Conservation (phyloP, 2,113 vertebrate genomes). For the Aramus guarauna region DNA sequence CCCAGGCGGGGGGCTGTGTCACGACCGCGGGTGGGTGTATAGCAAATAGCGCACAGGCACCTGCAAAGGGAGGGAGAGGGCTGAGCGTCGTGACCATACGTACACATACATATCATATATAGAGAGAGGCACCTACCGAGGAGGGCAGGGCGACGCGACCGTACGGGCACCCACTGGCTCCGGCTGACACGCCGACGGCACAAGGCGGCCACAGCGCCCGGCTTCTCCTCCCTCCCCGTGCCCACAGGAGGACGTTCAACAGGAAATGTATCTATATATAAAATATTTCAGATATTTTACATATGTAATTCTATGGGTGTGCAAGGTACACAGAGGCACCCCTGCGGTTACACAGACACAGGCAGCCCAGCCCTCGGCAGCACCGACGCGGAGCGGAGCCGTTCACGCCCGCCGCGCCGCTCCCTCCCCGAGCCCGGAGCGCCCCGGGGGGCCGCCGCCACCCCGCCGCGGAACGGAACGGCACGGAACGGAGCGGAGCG, state of each 20-base stretch:
- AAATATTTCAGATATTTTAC: accelerated
- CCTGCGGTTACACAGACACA: neutral
- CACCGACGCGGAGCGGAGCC: neutral
- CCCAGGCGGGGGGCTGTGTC: neutral
- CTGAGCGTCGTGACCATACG: accelerated
- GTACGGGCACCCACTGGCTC: neutral
- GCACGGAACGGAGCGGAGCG: neutral
- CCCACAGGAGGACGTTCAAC: neutral
- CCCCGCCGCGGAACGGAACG: neutral
- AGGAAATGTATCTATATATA: neutral
- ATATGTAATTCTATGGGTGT: accelerated
- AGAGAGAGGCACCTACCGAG: neutral
- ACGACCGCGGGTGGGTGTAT: accelerated
- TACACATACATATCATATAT: accelerated
- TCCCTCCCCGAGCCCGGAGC: neutral
- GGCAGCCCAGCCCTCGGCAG: neutral
- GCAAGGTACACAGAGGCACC: accelerated
- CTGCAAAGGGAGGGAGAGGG: neutral
- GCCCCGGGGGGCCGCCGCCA: neutral
- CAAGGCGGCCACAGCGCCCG: neutral
- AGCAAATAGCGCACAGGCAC: neutral
- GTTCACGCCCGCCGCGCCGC: neutral
- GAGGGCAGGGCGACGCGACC: neutral
- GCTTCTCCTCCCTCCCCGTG: neutral
- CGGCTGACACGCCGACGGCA: neutral